These are phyloP conservation scores for Sitophilus oryzae DNA, from an alignment of 1,140 invertebrate species.

Conservation along the genomic window DNA sequence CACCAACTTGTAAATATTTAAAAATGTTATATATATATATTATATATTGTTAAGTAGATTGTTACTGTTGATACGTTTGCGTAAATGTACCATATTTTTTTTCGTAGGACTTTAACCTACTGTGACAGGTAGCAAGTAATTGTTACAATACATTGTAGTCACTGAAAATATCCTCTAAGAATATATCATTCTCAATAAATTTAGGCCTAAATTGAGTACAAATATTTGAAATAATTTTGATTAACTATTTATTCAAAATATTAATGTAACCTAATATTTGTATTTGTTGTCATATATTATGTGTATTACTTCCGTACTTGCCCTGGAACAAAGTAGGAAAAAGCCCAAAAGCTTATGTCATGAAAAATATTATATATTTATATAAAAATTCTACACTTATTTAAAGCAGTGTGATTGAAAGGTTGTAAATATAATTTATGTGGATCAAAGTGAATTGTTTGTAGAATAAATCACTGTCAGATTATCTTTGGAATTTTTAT, in stretches of 20 bases:
- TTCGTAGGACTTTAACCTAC: neutral
- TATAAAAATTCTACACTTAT: constrained; percentile 40
- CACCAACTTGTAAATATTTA: constrained; percentile 14
- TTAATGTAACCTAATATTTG: neutral
- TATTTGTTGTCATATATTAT: constrained; percentile 2
- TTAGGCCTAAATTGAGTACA: neutral
- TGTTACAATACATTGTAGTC: neutral
- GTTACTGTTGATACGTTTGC: constrained; percentile 30
- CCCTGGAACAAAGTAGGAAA: constrained; percentile 7
- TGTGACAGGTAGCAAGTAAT: constrained; percentile 2
- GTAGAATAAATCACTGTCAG: constrained; percentile 42
- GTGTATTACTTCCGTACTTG: constrained; percentile 2
- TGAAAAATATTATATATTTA: constrained; percentile 36
- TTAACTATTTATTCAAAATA: neutral
- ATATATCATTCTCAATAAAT: neutral
- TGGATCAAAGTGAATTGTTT: constrained; percentile 43
- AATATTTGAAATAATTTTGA: neutral
- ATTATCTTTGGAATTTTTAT: constrained; percentile 15
- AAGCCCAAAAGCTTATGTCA: constrained; percentile 34
- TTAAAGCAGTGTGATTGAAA: constrained; percentile 43
- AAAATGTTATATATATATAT: constrained; percentile 15
- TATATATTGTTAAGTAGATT: constrained; percentile 22
- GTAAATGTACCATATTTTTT: constrained; percentile 23
- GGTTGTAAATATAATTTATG: constrained; percentile 46
- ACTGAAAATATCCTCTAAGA: constrained; percentile 21